Evolutionary conservation across 2,888 invertebrate genomes (phyloP), one percentile per base, ranked within the genome.

Genomic region (Apoda limacodes): DNA sequence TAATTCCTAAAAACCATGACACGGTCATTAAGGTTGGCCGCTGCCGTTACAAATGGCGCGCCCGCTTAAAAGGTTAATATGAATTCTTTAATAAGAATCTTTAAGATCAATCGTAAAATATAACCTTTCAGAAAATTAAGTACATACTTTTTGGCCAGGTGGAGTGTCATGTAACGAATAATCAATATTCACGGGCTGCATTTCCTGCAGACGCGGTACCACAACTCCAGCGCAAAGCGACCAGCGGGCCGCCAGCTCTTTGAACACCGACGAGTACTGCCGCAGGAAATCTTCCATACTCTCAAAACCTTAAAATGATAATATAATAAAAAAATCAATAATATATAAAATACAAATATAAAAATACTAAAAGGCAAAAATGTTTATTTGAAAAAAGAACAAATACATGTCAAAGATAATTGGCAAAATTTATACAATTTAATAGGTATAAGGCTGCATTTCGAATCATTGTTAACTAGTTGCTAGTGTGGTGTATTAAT

Each of bases 111-210:
- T n/a, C n/a, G 15, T 3, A n/a, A 14, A 11, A 14, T 12, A 11
- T 26, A 9, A 14, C 7, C 13, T 14, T 9, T 2, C 5, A 2
- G n/a, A n/a, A n/a, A n/a, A n/a, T n/a, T n/a, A n/a, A 15, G 9
- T 6, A 9, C 14, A 4, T 46, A 75, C 81, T 74, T 80, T 80
- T 45, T 81, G 80, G 24, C 81, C 82, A 11, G 81, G 82, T 22
- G 82, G 82, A 2, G 82, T 82, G 42, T 75, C 80, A 44, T 71
- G 60, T 22, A 74, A 44, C 11, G 76, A 71, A 56, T 76, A 72
- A 50, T 80, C 65, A 15, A 32, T 24, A n/a, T 33, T 22, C 3
- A 37, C 28, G 13, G 39, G 17, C 27, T 9, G 44, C 13, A 24
- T 35, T 39, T 56, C 59, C 6, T 59, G 49, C 9, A 42, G 35